Evolutionary conservation across 2,797 vertebrate genomes (phyloP).

Genomic region (Scomberomorus guttatus): DNA sequence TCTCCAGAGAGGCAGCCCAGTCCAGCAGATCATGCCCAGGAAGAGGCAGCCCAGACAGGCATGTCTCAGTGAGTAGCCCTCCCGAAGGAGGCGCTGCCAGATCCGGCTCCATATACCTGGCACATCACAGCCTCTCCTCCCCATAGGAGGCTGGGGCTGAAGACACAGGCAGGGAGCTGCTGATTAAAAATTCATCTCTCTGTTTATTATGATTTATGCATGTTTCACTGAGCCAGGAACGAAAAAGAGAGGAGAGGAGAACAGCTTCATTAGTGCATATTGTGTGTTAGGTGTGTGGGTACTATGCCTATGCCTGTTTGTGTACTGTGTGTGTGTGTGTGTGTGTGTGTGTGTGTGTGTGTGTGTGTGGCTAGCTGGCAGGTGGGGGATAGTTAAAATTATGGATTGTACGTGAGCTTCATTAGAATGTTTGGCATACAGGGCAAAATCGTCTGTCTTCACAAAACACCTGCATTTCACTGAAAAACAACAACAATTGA

Average conservation of each 20-base stretch:
- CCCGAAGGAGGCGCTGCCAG: slow-evolving; percentile 71
- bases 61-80: slow-evolving; percentile 64
- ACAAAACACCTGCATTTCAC: slow-evolving; percentile 78
- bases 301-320: slow-evolving; percentile 40
- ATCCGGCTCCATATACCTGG: slow-evolving; percentile 71
- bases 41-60: slow-evolving; percentile 63
- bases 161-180: slow-evolving; percentile 75
- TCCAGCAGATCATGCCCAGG: slow-evolving; percentile 58
- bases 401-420: slow-evolving; percentile 80
- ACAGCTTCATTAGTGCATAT: slow-evolving; percentile 83
- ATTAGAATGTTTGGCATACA: slow-evolving; percentile 81
- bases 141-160: slow-evolving; percentile 69
- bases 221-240: slow-evolving; percentile 81
- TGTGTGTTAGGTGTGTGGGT: slow-evolving; percentile 67
- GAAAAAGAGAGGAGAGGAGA: slow-evolving; percentile 69
- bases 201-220: slow-evolving; percentile 87
- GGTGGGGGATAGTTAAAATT: slow-evolving; percentile 81
- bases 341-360: slow-evolving; percentile 43
- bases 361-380: slow-evolving; percentile 67
- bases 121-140: slow-evolving; percentile 65
- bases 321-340: slow-evolving; percentile 43
- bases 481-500: slow-evolving; percentile 71
- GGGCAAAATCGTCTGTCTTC: slow-evolving; percentile 74
- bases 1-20: slow-evolving; percentile 53
- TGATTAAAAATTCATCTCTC: slow-evolving; percentile 86